Percentiles rank a stretch among this genome's conserved stretches.
Conservation (phyloP, 2,888 invertebrate genomes). For the Platypus cylindrus region DNA sequence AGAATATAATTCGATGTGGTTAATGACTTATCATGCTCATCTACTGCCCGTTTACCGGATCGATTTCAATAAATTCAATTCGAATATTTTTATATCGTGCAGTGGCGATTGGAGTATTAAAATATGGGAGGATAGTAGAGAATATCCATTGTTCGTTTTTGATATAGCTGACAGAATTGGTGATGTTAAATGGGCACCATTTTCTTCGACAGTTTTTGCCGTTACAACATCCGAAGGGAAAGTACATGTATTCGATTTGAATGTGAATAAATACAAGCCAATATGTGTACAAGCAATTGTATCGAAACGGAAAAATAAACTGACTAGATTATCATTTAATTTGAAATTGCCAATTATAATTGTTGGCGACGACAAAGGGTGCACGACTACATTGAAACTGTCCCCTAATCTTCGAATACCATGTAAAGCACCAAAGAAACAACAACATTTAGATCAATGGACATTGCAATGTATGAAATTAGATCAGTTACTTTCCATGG, state of each 20-base stretch:
- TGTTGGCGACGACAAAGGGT: constrained; percentile 86
- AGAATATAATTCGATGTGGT: constrained; percentile 62
- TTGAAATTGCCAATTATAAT: constrained; percentile 63
- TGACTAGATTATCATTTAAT: constrained; percentile 75
- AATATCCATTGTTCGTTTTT: constrained; percentile 83
- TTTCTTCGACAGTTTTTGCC: constrained; percentile 92
- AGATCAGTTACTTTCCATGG: constrained; percentile 71
- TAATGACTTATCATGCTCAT: constrained; percentile 68
- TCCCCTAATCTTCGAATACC: constrained; percentile 84
- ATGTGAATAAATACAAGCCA: constrained; percentile 84
- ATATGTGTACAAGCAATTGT: constrained; percentile 82
- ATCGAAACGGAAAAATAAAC: constrained; percentile 68
- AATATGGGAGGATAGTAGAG: constrained; percentile 84
- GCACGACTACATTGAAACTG: constrained; percentile 71
- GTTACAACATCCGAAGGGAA: constrained; percentile 87
- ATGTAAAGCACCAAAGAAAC: constrained; percentile 77
- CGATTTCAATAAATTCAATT: constrained; percentile 77
- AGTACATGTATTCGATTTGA: constrained; percentile 74
- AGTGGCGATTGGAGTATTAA: constrained; percentile 92
- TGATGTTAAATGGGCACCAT: constrained; percentile 93
- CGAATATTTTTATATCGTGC: constrained; percentile 83
- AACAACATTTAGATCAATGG: constrained; percentile 51
- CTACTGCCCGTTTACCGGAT: constrained; percentile 84
- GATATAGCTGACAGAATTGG: constrained; percentile 84
- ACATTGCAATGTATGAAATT: constrained; percentile 64